These are phyloP conservation scores for Hylyphantes graminicola DNA, from an alignment of 1,140 invertebrate species.

Conservation along the genomic window DNA sequence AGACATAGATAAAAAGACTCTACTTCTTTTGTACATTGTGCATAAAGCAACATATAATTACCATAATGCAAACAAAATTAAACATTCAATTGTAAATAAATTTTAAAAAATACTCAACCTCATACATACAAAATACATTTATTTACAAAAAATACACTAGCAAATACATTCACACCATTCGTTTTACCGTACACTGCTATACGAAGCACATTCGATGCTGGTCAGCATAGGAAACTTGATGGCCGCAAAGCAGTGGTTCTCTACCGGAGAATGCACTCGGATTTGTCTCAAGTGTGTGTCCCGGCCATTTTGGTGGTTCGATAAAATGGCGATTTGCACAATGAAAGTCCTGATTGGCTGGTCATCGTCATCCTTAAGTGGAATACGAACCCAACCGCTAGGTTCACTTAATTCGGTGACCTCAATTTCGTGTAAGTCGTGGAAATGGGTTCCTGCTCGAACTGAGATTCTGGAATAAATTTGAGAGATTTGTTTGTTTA, in stretches of 20 bases:
- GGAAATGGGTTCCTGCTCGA: constrained; percentile 94
- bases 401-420: constrained; percentile 94
- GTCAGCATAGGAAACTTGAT: constrained; percentile 74
- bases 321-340: constrained; percentile 96
- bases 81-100: no score
- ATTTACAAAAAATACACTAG: not conserved
- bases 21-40: no score
- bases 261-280: constrained; percentile 92
- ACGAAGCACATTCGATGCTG: constrained; percentile 84
- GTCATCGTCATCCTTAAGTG: constrained; percentile 88
- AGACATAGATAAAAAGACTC: no score
- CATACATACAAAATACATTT: no score
- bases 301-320: constrained; percentile 98
- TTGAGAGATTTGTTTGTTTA: not conserved
- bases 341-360: constrained; percentile 93
- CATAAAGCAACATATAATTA: no score
- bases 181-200: constrained; percentile 77
- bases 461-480: constrained; percentile 82
- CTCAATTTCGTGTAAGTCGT: constrained; percentile 97
- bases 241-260: constrained; percentile 79
- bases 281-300: constrained; percentile 98
- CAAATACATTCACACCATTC: not conserved
- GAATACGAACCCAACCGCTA: constrained; percentile 94
- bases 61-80: no score
- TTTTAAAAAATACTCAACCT: no score